These are phyloP conservation scores for Thelaira solivaga DNA, from an alignment of 2,888 invertebrate species.

Conservation along the genomic window DNA sequence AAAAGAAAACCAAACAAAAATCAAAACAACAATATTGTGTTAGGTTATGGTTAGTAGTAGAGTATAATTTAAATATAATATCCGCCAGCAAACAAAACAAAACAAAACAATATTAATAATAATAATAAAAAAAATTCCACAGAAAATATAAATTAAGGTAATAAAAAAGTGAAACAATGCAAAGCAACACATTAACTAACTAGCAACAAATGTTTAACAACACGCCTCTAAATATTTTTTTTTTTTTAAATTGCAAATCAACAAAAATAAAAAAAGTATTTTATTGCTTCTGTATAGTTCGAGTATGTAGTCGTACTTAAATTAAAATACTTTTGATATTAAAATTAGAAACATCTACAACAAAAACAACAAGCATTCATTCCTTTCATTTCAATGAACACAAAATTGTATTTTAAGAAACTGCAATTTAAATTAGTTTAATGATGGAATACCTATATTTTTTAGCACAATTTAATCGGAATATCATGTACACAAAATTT, in stretches of 20 bases:
- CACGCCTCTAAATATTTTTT: slow-evolving; percentile 39
- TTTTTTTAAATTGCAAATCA: neutral
- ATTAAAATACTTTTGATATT: slow-evolving; percentile 18
- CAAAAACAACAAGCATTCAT: too few species aligned
- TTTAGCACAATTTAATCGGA: neutral
- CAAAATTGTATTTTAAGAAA: neutral
- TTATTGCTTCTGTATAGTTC: neutral
- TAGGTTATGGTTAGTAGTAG: slow-evolving; percentile 54
- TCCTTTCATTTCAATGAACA: neutral
- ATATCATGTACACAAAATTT: too few species aligned
- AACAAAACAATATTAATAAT: too few species aligned
- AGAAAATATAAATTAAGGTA: slow-evolving; percentile 18
- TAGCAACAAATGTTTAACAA: slow-evolving; percentile 38
- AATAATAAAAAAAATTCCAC: neutral
- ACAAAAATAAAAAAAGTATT: neutral
- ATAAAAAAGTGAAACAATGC: slow-evolving; percentile 29
- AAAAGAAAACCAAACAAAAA: neutral
- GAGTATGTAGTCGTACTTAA: neutral
- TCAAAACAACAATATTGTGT: slow-evolving; percentile 31
- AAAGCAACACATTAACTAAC: slow-evolving; percentile 17
- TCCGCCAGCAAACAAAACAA: slow-evolving; percentile 9
- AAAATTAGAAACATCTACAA: neutral
- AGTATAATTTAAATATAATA: slow-evolving; percentile 27
- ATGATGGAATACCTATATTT: neutral
- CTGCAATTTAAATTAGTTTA: slow-evolving; percentile 1